These are phyloP conservation scores for Sphaerophoria rueppellii DNA, from an alignment of 2,888 invertebrate genomes.

Conservation along the genomic window DNA sequence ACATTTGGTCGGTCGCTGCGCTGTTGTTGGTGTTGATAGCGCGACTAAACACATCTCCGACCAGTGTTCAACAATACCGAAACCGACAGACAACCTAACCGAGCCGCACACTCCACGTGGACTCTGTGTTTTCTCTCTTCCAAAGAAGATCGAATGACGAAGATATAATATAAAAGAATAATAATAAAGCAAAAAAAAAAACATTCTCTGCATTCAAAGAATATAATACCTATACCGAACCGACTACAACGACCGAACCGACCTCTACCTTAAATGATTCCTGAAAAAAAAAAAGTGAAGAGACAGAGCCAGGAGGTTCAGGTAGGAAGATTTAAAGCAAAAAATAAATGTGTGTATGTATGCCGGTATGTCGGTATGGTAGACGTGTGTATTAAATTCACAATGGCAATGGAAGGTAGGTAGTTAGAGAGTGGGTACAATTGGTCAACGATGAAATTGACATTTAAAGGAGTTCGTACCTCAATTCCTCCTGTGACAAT, in stretches of 20 bases:
- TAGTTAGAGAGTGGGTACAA: neutral
- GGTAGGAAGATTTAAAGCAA: conserved; percentile 23
- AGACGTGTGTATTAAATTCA: neutral
- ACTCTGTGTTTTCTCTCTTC: conserved; percentile 26
- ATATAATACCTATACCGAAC: conserved; percentile 23
- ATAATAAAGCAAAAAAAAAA: conserved; percentile 18
- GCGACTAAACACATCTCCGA: conserved; percentile 44
- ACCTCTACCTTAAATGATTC: conserved; percentile 30
- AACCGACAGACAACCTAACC: conserved; percentile 16
- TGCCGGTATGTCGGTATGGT: neutral
- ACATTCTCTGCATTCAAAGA: conserved; percentile 30
- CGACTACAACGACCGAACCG: conserved; percentile 22
- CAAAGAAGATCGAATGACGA: conserved; percentile 43
- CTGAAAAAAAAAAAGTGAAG: conserved; percentile 8
- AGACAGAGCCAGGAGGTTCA: conserved; percentile 13
- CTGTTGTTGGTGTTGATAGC: conserved; percentile 39
- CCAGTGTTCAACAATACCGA: conserved; percentile 41
- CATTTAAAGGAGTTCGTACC: conserved; percentile 3
- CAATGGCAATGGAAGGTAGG: conserved; percentile 1
- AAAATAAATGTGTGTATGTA: neutral
- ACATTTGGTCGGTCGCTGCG: neutral
- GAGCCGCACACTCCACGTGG: conserved; percentile 44
- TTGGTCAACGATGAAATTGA: conserved; percentile 19
- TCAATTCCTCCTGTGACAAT: neutral
- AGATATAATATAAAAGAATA: conserved; percentile 42